Percentiles rank a stretch among this genome's conserved stretches.
Evolutionary conservation across 2,888 invertebrate genomes (phyloP).

Genomic region (Leptothorax acervorum): DNA sequence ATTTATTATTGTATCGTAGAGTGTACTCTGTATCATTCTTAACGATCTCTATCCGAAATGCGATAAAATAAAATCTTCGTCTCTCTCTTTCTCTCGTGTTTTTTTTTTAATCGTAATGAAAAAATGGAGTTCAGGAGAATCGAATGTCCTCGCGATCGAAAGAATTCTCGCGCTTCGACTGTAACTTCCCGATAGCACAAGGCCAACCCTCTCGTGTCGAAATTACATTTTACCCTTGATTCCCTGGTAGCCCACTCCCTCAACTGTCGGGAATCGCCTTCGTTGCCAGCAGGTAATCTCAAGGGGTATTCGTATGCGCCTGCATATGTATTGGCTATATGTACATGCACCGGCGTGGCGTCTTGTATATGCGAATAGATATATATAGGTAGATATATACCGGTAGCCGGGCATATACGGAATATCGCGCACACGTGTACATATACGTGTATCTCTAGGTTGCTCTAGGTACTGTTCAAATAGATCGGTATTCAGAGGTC

Average conservation of each 20-base stretch:
- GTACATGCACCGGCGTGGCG: neutral
- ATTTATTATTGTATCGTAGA: neutral
- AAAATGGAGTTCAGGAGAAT: constrained; percentile 1
- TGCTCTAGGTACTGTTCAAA: constrained; percentile 31
- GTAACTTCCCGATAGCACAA: constrained; percentile 54
- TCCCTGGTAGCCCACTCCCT: constrained; percentile 39
- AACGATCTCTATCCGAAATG: neutral
- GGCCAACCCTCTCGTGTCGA: constrained; percentile 56
- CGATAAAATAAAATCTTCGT: neutral
- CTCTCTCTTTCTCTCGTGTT: neutral
- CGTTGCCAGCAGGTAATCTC: constrained; percentile 66
- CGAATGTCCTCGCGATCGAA: constrained; percentile 19
- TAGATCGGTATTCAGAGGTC: constrained; percentile 28
- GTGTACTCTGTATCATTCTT: neutral
- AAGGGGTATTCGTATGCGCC: constrained; percentile 59
- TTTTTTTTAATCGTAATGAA: neutral
- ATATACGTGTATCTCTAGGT: constrained; percentile 11
- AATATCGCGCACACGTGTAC: constrained; percentile 41
- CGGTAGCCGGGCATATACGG: constrained; percentile 1
- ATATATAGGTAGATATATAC: neutral
- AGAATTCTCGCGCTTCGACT: constrained; percentile 44
- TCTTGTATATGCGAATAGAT: constrained; percentile 37
- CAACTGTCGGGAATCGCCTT: constrained; percentile 50
- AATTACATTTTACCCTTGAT: constrained; percentile 66
- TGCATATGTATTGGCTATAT: constrained; percentile 53